These are phyloP conservation scores for Crypturellus undulatus DNA, from an alignment of 2,113 vertebrate species.

Conservation along the genomic window DNA sequence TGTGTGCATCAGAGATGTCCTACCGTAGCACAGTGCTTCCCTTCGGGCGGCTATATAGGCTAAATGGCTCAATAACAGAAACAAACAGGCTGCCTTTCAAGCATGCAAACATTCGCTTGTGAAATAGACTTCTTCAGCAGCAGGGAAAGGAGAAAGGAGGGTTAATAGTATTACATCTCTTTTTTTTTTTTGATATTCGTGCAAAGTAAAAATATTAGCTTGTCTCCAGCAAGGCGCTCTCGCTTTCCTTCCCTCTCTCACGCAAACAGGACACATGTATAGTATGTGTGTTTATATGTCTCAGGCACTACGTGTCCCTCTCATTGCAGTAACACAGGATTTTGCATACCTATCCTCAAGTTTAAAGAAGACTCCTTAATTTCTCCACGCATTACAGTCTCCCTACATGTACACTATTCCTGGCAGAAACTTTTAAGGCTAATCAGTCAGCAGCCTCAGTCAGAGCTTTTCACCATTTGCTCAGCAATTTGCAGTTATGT, in stretches of 20 bases:
- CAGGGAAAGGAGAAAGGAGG: not conserved
- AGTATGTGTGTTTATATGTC: not conserved
- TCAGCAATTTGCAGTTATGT: slow-evolving; percentile 36
- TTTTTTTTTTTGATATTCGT: not conserved
- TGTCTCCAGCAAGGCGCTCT: not conserved
- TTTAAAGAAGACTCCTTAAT: not conserved
- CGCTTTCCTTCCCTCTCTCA: too few species aligned
- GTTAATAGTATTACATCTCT: not conserved
- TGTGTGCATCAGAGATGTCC: not conserved
- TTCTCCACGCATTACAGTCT: not conserved
- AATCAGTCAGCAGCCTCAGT: slow-evolving; percentile 28
- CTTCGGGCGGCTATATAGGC: not conserved
- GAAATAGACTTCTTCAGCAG: not conserved
- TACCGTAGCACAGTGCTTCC: not conserved
- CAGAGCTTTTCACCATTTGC: slow-evolving; percentile 39
- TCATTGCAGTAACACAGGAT: not conserved
- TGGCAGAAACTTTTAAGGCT: slow-evolving; percentile 62
- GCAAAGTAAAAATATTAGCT: not conserved
- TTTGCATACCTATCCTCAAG: not conserved
- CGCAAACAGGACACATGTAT: not conserved
- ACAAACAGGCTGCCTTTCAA: not conserved
- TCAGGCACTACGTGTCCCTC: not conserved
- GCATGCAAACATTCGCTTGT: not conserved
- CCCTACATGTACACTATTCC: slow-evolving; percentile 29
- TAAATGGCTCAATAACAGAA: not conserved